Base-by-base conservation (phyloP, 2,888 invertebrate genomes). In the Zygaena filipendulae region DNA sequence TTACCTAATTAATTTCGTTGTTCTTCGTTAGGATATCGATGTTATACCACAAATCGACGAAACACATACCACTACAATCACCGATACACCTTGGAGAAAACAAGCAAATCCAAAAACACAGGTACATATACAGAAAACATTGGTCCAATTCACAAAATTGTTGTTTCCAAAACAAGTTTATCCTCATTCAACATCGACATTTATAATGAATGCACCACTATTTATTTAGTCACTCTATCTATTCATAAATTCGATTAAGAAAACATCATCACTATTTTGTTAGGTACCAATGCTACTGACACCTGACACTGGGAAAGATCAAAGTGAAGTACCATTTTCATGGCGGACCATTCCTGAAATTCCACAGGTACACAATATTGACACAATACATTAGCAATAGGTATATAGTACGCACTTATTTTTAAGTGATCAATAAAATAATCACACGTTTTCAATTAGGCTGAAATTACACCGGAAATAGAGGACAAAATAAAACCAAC, bases 291-390 rank as follows among this genome's bases (percentile, higher is more conserved):
- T 49, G 36, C 35, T 66, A 28, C 43, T 58, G 35, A 57, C 58
- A 35, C 54, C 67, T 12, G 59, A 59, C 39, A 48, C 61, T 23
- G 60, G 64, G 8, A 35, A 40, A 35, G 55, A 53, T 42, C 58
- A 52, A 41, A 60, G 55, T 25, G 66, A 66, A 42, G 62, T 69
- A 22, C 59, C 67, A 26, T 75, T 77, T 48, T 77, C 77, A 36
- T 77, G 77, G 77, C 52, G 75, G 38, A 58, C 59, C 23, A 77
- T 77, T 49, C 75, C 77, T 38, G 77, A 75, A 61, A 59, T 77
- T 50, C 74, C 75, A 45, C 75, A 77, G 77, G 77, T 77, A 75
- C 32, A 45, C 7, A 43, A n/a, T n/a, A n/a, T n/a, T n/a, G n/a
- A n/a, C n/a, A n/a, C n/a, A n/a, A n/a, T n/a, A n/a, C n/a, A n/a